These are phyloP conservation scores for Ursus arctos DNA, from an alignment of 2,113 vertebrate genomes.

Conservation along the genomic window DNA sequence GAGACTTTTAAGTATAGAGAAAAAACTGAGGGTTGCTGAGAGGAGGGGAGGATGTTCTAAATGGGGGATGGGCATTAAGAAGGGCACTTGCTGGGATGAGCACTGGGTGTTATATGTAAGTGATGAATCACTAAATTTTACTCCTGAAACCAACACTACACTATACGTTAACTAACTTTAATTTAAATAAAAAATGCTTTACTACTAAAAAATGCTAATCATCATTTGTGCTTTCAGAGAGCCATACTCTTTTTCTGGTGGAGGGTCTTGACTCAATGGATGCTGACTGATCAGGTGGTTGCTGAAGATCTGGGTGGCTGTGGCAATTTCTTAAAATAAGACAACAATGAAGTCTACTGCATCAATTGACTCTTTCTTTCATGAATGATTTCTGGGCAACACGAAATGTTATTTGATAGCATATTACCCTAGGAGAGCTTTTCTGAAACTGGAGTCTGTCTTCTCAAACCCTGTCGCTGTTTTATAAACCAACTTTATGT, in stretches of 20 bases:
- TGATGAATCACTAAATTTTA: background rate
- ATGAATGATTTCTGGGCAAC: background rate
- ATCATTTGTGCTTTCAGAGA: background rate
- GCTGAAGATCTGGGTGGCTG: background rate
- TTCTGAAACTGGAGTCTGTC: background rate
- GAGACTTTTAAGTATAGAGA: background rate
- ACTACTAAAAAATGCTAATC: background rate
- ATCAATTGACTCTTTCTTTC: background rate
- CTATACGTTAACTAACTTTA: background rate
- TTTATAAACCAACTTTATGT: background rate
- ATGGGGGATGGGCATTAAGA: background rate
- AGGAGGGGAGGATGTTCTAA: background rate
- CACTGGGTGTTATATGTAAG: background rate
- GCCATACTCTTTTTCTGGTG: background rate
- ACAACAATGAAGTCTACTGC: background rate
- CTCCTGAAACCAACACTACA: background rate
- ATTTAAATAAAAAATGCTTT: background rate
- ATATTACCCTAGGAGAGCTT: background rate
- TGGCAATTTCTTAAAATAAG: background rate
- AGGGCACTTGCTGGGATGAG: background rate
- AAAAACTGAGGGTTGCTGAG: background rate
- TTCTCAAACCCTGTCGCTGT: background rate
- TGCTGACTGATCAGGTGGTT: background rate
- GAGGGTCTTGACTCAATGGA: background rate
- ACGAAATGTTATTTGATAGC: background rate